Evolutionary conservation across 1,140 invertebrate genomes (phyloP).

Genomic region (Aradophagus sp.): DNA sequence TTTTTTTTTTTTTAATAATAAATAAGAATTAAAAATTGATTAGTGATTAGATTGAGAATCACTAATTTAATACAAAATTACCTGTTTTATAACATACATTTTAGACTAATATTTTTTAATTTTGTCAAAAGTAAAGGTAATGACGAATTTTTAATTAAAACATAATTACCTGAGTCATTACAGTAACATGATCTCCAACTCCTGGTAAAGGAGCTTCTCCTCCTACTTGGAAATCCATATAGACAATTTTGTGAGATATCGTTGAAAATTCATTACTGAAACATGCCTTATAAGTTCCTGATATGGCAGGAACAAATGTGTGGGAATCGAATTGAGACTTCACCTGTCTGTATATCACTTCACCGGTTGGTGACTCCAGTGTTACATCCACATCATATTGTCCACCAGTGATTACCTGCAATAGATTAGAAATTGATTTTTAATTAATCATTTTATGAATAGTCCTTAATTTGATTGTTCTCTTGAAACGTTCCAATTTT

Average conservation of each 20-base stretch:
- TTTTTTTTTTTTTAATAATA: too few species aligned
- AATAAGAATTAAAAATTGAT: too few species aligned
- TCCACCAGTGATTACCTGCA: constrained; percentile 97
- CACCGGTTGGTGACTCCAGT: constrained; percentile 90
- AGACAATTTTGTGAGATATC: constrained; percentile 99
- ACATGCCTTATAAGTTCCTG: constrained; percentile 91
- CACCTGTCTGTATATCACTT: constrained; percentile 93
- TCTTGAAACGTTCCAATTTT: too few species aligned
- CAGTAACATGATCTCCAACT: constrained; percentile 91
- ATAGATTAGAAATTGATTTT: background rate
- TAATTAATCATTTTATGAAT: too few species aligned
- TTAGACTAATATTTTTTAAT: too few species aligned
- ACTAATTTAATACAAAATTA: too few species aligned
- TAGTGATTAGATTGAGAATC: too few species aligned
- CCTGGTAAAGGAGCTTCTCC: constrained; percentile 91
- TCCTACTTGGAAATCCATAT: constrained; percentile 98
- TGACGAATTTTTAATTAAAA: background rate
- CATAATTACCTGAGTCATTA: constrained; percentile 94
- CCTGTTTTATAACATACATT: too few species aligned
- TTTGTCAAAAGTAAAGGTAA: too few species aligned
- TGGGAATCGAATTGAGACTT: constrained; percentile 97
- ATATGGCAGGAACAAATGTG: constrained; percentile 84
- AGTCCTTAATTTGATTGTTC: too few species aligned
- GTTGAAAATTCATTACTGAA: constrained; percentile 99
- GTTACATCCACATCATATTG: constrained; percentile 99